Conservation (phyloP, 2,113 vertebrate species). For the Thinocorus orbignyianus region DNA sequence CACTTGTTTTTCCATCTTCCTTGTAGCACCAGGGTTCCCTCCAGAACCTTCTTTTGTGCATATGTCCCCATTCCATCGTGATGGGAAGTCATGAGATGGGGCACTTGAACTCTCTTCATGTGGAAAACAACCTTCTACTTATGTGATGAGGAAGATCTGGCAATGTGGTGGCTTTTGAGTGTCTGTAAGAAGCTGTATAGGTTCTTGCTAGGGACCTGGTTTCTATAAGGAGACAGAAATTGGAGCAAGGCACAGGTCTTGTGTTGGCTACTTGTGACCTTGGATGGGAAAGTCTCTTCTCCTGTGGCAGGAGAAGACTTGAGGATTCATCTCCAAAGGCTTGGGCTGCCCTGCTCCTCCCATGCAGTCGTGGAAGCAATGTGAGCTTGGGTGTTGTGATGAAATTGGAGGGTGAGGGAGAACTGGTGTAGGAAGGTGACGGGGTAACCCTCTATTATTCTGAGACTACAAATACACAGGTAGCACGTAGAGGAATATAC, state of each 20-base stretch:
- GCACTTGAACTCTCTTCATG: not conserved
- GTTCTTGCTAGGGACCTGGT: not conserved
- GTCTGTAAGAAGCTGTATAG: not conserved
- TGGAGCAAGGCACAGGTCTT: not conserved
- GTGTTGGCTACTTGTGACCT: not conserved
- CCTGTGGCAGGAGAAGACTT: not conserved
- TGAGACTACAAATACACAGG: not conserved
- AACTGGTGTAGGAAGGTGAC: not conserved
- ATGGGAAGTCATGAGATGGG: rapidly evolving
- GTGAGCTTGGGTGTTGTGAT: not conserved
- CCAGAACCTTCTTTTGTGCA: not conserved
- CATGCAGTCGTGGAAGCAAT: not conserved
- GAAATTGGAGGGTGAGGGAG: not conserved
- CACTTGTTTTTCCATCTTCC: not conserved
- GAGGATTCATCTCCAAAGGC: not conserved
- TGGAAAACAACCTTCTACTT: not conserved
- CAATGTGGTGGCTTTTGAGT: not conserved
- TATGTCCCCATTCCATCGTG: not conserved
- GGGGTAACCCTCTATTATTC: not conserved
- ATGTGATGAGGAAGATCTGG: not conserved
- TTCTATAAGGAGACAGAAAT: not conserved
- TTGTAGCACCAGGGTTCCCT: not conserved
- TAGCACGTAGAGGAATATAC: rapidly evolving
- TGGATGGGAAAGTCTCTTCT: not conserved
- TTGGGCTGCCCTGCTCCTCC: not conserved